phyloP scores from a whole-genome alignment of 1,140 invertebrate genomes.

The Lanistes nyassanus region DNA sequence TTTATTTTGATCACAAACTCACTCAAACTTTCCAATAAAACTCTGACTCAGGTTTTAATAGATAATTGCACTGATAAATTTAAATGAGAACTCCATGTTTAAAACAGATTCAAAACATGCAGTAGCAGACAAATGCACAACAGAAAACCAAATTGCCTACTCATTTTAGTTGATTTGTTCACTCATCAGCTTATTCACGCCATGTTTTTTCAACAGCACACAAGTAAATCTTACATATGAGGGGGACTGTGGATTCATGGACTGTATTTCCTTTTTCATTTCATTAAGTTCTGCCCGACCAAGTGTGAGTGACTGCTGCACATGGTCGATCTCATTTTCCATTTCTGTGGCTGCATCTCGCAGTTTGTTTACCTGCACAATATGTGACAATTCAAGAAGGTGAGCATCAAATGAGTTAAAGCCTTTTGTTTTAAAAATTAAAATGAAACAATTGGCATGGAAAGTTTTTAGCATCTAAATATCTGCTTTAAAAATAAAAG shows the following conservation, averaged over 20 bases:
- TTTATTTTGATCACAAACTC: too few relatives aligned
- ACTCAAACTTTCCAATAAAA: too few relatives aligned
- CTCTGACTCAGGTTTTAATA: too few relatives aligned
- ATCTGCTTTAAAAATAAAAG: too few relatives aligned
- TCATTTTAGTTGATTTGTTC: too few relatives aligned
- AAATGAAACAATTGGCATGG: background rate
- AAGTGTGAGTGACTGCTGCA: slow-evolving; percentile 40
- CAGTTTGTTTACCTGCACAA: slow-evolving; percentile 58
- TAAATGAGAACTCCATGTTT: too few relatives aligned
- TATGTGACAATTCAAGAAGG: background rate
- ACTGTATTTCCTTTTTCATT: slow-evolving; percentile 50
- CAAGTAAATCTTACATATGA: slow-evolving; percentile 53
- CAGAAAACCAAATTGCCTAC: too few relatives aligned
- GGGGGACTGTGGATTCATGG: slow-evolving; percentile 47
- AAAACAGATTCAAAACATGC: too few relatives aligned
- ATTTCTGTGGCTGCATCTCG: slow-evolving; percentile 56
- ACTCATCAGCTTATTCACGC: too few relatives aligned
- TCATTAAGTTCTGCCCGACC: slow-evolving; percentile 47
- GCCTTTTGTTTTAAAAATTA: background rate
- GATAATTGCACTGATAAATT: too few relatives aligned
- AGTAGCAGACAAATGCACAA: too few relatives aligned
- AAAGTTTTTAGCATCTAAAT: background rate
- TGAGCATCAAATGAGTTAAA: background rate
- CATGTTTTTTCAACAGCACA: too few relatives aligned
- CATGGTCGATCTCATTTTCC: slow-evolving; percentile 59